Percentiles rank a stretch among this genome's conserved stretches.
Evolutionary conservation across 2,797 vertebrate species (phyloP).

Genomic region (Clamator glandarius): DNA sequence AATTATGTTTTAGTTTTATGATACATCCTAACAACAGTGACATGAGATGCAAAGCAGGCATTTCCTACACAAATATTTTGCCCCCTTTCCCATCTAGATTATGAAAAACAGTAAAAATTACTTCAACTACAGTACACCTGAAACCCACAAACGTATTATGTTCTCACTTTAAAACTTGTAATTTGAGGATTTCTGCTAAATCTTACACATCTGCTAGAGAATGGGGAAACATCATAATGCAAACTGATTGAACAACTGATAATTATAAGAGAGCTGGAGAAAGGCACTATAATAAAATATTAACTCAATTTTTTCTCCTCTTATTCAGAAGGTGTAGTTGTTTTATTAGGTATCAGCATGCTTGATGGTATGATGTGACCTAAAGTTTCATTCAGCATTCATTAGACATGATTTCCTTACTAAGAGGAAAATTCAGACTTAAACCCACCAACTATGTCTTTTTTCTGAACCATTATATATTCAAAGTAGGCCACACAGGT

Average conservation of each 20-base stretch:
- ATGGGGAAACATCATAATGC: background rate
- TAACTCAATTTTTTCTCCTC: constrained; percentile 3
- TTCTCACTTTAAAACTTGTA: background rate
- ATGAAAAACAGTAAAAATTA: background rate
- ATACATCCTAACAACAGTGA: background rate
- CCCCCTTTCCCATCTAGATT: background rate
- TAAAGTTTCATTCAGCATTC: constrained; percentile 17
- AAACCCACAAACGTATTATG: background rate
- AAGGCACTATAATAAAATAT: background rate
- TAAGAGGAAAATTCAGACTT: constrained; percentile 27
- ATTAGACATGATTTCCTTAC: constrained; percentile 15
- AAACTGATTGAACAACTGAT: background rate
- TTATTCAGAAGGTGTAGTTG: background rate
- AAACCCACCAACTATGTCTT: constrained; percentile 4
- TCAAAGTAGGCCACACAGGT: background rate
- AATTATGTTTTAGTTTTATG: constrained; percentile 24
- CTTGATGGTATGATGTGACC: background rate
- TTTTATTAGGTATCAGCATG: background rate
- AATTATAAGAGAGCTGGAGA: background rate
- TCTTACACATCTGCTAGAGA: background rate
- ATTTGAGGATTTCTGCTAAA: background rate
- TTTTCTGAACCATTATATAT: constrained; percentile 12
- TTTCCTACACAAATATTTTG: constrained; percentile 19
- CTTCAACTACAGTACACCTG: background rate
- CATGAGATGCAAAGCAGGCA: background rate